Conservation (phyloP, 2,797 vertebrate genomes). For the Tauraco hartlaubi region DNA sequence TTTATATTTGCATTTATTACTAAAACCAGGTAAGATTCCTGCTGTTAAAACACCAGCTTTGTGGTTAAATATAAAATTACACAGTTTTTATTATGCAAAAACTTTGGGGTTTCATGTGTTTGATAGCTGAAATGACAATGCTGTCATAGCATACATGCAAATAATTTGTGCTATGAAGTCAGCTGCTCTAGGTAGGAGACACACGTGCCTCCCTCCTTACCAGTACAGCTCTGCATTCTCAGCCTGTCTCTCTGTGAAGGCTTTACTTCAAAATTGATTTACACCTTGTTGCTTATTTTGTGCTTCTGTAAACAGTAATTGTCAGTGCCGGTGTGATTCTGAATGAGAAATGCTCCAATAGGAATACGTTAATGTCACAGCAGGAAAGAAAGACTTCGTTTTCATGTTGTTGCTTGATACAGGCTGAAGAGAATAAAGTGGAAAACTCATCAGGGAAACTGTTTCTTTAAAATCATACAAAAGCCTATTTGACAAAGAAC, state of each 20-base stretch:
- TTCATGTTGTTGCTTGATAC: background rate
- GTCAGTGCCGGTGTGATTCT: background rate
- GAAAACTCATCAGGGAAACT: background rate
- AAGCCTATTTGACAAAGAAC: background rate
- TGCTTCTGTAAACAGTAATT: background rate
- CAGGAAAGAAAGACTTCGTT: background rate
- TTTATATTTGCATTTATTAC: background rate
- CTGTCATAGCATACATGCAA: background rate
- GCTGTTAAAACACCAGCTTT: background rate
- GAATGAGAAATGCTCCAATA: background rate
- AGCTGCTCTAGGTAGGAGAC: background rate
- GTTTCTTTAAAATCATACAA: background rate
- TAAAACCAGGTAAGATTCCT: background rate
- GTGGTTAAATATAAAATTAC: background rate
- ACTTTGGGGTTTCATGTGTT: background rate
- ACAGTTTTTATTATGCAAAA: background rate
- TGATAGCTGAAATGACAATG: background rate
- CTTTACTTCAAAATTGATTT: background rate
- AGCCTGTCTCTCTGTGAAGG: background rate
- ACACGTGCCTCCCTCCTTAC: background rate
- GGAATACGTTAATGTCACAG: background rate
- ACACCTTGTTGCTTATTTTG: background rate
- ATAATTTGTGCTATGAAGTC: background rate
- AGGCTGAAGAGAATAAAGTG: background rate
- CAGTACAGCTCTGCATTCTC: background rate